Conservation (phyloP, 1,140 invertebrate genomes). For the Neodiprion virginianus region DNA sequence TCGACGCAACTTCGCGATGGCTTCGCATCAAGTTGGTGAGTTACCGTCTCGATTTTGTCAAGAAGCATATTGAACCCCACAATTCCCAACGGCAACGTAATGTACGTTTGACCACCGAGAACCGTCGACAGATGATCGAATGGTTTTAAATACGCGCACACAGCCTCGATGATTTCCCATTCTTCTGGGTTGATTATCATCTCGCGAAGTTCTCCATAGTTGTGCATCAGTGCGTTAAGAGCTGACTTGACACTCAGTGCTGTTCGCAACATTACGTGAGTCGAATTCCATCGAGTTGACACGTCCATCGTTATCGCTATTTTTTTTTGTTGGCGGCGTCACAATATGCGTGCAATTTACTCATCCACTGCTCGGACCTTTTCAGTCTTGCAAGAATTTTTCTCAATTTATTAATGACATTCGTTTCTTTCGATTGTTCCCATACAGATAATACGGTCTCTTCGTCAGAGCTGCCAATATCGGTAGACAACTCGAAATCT, state of each 20-base stretch:
- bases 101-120: too few species aligned
- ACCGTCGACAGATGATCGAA: too few species aligned
- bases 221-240: too few species aligned
- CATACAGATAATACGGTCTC: too few species aligned
- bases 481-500: slow-evolving; percentile 9
- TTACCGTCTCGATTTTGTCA: slow-evolving; percentile 45
- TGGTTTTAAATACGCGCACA: slow-evolving; percentile 42
- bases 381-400: slow-evolving; percentile 24
- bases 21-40: slow-evolving; percentile 40
- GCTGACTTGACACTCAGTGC: too few species aligned
- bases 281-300: slow-evolving; percentile 4
- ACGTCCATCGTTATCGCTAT: slow-evolving; percentile 20
- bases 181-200: slow-evolving; percentile 27
- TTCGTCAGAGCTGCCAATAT: too few species aligned
- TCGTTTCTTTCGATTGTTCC: too few species aligned
- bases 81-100: slow-evolving; percentile 33
- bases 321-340: slow-evolving; percentile 16
- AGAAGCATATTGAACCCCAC: slow-evolving; percentile 46
- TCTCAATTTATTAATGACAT: too few species aligned
- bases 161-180: slow-evolving; percentile 39
- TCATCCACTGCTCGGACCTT: slow-evolving; percentile 19
- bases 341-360: slow-evolving; percentile 22
- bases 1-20: slow-evolving; percentile 22
- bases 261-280: too few species aligned
- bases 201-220: slow-evolving; percentile 14